These are phyloP conservation scores for Chaetodon auriga DNA, from an alignment of 2,113 vertebrate genomes.

Conservation along the genomic window DNA sequence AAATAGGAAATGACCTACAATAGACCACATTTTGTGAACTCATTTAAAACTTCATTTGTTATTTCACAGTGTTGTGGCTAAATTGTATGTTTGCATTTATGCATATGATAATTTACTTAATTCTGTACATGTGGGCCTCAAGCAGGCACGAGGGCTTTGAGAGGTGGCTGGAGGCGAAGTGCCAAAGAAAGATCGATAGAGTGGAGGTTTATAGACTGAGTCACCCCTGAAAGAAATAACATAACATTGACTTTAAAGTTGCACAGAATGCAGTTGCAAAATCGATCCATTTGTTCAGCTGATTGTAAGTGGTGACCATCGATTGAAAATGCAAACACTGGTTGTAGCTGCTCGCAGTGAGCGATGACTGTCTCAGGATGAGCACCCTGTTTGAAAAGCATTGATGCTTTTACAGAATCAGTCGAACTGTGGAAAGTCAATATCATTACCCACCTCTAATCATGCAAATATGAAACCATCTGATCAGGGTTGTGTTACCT, in stretches of 20 bases:
- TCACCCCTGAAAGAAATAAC: conserved; percentile 15
- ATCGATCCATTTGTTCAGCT: conserved; percentile 43
- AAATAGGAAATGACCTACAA: not conserved
- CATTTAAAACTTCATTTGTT: not conserved
- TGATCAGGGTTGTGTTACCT: not conserved
- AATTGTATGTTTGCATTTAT: not conserved
- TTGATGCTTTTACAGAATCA: conserved; percentile 17
- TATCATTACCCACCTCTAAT: conserved; percentile 1
- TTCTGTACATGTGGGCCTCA: not conserved
- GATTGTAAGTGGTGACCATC: conserved; percentile 31
- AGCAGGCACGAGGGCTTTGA: not conserved
- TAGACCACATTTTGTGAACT: not conserved
- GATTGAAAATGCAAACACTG: conserved; percentile 33
- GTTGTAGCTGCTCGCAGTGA: conserved; percentile 21
- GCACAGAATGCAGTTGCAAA: conserved; percentile 1
- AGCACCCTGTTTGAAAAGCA: conserved; percentile 3
- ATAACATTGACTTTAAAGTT: conserved; percentile 17
- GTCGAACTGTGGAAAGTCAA: conserved; percentile 8
- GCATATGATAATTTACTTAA: not conserved
- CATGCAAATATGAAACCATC: conserved; percentile 13
- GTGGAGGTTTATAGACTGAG: conserved; percentile 6
- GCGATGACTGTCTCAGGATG: not conserved
- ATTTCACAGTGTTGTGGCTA: not conserved
- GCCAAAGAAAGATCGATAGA: conserved; percentile 11
- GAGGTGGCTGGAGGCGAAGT: not conserved